Evolutionary conservation across 1,140 invertebrate species (phyloP).

Genomic region (Nephotettix cincticeps): DNA sequence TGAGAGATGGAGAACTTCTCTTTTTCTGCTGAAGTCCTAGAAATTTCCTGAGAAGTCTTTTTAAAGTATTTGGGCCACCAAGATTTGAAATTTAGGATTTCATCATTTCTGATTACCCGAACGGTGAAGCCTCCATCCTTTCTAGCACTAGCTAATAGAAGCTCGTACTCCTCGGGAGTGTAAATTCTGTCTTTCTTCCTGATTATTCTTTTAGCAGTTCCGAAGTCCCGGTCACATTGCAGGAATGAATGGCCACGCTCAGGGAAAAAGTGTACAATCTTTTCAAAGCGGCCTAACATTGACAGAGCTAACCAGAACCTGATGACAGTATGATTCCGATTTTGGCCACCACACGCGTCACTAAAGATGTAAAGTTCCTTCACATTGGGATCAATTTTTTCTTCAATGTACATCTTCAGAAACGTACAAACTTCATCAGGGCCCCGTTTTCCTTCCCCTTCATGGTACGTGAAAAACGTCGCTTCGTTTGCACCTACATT

Average conservation of each 20-base stretch:
- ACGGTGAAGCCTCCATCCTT: background rate
- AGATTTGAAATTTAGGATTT: background rate
- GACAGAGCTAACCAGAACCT: too few species aligned
- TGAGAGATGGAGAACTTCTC: background rate
- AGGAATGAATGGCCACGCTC: too few species aligned
- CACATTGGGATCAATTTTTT: background rate
- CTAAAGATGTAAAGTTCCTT: background rate
- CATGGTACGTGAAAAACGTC: conserved; percentile 39
- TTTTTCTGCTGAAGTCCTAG: background rate
- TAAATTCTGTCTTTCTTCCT: background rate
- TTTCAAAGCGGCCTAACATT: too few species aligned
- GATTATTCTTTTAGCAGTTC: too few species aligned
- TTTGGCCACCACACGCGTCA: background rate
- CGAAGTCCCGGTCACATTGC: too few species aligned
- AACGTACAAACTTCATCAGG: conserved; percentile 37
- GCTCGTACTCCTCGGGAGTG: background rate
- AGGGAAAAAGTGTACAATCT: too few species aligned
- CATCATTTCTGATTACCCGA: background rate
- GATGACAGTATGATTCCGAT: background rate
- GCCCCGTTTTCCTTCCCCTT: conserved; percentile 36
- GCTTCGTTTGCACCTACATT: conserved; percentile 32
- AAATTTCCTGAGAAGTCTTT: background rate
- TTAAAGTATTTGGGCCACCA: background rate
- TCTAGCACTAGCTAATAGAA: background rate
- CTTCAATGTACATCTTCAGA: conserved; percentile 21